phyloP scores from a whole-genome alignment of 2,797 vertebrate genomes.

The Cyclura pinguis region DNA sequence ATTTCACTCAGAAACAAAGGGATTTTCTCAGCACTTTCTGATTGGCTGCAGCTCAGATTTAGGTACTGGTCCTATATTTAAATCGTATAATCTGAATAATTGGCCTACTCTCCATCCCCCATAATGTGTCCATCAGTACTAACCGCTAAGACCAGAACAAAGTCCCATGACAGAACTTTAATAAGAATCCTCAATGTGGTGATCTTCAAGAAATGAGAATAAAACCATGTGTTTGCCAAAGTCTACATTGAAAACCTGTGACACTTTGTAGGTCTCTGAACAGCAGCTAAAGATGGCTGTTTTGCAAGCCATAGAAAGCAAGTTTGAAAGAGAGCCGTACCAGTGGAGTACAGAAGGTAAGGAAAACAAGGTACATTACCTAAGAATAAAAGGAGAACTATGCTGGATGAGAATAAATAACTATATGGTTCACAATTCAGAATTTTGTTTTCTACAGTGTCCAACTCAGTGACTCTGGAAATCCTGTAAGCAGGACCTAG shows the following conservation, averaged over 20 bases:
- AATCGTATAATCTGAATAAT: no score
- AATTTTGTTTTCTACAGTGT: no score
- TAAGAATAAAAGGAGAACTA: neutral
- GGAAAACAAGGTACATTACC: neutral
- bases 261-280: constrained; percentile 87
- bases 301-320: constrained; percentile 86
- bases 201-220: neutral
- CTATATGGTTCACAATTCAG: neutral
- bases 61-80: no score
- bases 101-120: no score
- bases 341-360: constrained; percentile 89
- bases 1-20: no score
- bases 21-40: no score
- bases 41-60: no score
- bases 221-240: neutral
- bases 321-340: constrained; percentile 85
- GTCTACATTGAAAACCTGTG: neutral
- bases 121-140: neutral
- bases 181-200: neutral
- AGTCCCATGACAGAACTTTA: neutral
- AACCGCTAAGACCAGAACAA: neutral
- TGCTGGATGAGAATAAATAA: neutral
- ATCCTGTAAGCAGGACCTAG: no score
- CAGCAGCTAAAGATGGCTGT: constrained; percentile 92
- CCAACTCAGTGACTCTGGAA: no score